Conservation (phyloP, 2,797 vertebrate species). For the Tauraco hartlaubi region DNA sequence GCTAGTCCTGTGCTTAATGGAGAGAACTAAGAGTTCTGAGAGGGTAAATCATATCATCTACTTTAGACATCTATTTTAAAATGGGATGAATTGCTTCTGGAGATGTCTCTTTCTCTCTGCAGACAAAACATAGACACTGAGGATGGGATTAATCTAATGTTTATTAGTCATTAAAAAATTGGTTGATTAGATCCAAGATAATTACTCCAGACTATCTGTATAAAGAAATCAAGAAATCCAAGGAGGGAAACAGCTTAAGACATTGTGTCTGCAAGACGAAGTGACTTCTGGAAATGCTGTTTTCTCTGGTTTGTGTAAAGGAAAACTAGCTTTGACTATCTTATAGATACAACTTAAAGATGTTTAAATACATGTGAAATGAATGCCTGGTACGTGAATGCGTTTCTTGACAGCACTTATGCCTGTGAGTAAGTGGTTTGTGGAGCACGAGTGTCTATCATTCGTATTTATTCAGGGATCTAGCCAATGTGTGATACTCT, state of each 20-base stretch:
- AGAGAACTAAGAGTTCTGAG: neutral
- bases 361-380: neutral
- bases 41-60: neutral
- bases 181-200: neutral
- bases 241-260: neutral
- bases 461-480: neutral
- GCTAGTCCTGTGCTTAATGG: neutral
- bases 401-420: neutral
- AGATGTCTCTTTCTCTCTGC: neutral
- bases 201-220: neutral
- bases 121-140: neutral
- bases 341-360: neutral
- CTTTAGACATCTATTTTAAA: neutral
- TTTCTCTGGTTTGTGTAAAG: neutral
- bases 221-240: neutral
- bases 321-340: neutral
- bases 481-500: neutral
- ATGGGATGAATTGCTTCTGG: neutral
- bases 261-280: neutral
- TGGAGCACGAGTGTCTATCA: neutral
- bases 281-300: neutral
- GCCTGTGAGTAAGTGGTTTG: neutral
- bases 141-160: neutral
- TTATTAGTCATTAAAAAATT: neutral
- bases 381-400: neutral